Evolutionary conservation across 2,888 invertebrate species (phyloP), one percentile per base, ranked within the genome.

Genomic region (Pachymerium ferrugineum): DNA sequence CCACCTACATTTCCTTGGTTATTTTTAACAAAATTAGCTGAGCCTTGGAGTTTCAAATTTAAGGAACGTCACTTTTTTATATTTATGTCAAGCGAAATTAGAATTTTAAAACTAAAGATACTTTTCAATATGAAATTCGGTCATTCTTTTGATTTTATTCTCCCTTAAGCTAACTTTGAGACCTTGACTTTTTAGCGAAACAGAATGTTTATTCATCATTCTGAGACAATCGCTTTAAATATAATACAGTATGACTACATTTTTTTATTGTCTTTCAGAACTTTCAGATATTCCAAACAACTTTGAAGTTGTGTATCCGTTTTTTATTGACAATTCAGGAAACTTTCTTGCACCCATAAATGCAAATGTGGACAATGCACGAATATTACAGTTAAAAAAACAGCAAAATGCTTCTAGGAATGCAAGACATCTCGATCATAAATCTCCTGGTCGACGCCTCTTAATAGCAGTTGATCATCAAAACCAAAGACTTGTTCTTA

Each of bases 401-500:
- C 25, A 54, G 10, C 25, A 3, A 54, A 54, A 25, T 54, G 25
- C 25, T 8, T 22, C n/a, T 25, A 54, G 33, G 25, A 69, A 2
- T 29, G 8, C 69, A 69, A 33, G 33, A 33, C 35, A 71, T 5
- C 16, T 12, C 6, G n/a, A 22, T 31, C n/a, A 19, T 16, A 35
- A 35, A 16, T 33, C 16, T 12, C 3, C 28, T 6, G 29, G 5
- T 19, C 29, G 29, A 22, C 16, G 14, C n/a, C 42, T 71, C 12
- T 74, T 72, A 25, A 35, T 74, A 14, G 62, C 33, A 0, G 73
- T 75, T 22, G 35, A 75, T 33, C 42, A 62, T n/a, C 67, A 71
- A 33, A 38, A 69, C 30, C 62, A 75, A 68, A 75, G 54, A 68
- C 62, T 75, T 14, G 14, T 75, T 29, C 62, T 75, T 10, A 73